These are phyloP conservation scores for Falcaria lacertinaria DNA, from an alignment of 2,888 invertebrate species.

Conservation along the genomic window DNA sequence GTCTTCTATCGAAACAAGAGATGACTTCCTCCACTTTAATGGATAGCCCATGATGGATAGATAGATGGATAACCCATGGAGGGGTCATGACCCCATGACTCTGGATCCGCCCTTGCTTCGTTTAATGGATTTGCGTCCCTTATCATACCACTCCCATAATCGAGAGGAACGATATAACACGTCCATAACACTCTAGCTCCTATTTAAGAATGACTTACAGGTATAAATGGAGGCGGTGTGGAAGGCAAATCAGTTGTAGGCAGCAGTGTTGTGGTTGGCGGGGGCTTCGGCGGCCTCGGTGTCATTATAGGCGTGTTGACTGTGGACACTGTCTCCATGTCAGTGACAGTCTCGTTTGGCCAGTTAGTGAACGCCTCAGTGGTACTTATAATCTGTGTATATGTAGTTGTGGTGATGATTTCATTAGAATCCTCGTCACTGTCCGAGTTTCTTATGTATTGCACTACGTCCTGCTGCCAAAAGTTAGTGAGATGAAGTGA, in stretches of 20 bases:
- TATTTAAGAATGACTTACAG: slow-evolving; percentile 3
- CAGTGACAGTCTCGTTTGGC: slow-evolving; percentile 5
- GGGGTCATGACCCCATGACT: too few relatives aligned
- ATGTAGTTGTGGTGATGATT: background rate
- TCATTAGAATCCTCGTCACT: background rate
- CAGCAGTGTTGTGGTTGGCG: slow-evolving; percentile 2
- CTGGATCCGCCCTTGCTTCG: too few relatives aligned
- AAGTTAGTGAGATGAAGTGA: background rate
- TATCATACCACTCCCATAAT: too few relatives aligned
- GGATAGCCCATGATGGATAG: too few relatives aligned
- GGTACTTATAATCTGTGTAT: background rate
- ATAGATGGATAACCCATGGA: too few relatives aligned
- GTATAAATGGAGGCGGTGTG: slow-evolving; percentile 2
- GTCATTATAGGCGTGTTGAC: slow-evolving; percentile 2
- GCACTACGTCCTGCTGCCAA: background rate
- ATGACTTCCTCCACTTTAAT: too few relatives aligned
- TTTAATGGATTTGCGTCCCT: too few relatives aligned
- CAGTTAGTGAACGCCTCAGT: background rate
- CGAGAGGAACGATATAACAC: too few relatives aligned
- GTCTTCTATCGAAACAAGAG: too few relatives aligned
- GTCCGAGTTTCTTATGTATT: background rate
- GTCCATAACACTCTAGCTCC: background rate
- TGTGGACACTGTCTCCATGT: slow-evolving; percentile 13
- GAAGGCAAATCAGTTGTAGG: slow-evolving; percentile 3
- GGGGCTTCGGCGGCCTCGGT: slow-evolving; percentile 2